phyloP scores from a whole-genome alignment of 2,797 vertebrate species.

The Acomys russatus region DNA sequence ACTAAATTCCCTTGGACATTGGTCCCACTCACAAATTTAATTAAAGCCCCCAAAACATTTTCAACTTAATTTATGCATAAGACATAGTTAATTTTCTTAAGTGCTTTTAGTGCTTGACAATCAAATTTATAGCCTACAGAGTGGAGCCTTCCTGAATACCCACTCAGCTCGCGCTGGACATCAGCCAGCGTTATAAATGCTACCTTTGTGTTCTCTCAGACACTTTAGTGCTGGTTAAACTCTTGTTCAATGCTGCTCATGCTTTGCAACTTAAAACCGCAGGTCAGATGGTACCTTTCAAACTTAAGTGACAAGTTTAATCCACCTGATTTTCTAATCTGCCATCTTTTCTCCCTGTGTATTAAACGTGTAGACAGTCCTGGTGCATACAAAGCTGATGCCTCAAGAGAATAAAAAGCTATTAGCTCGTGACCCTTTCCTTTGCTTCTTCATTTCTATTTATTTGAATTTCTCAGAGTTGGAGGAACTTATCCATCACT shows the following conservation, averaged over 20 bases:
- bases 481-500: not conserved
- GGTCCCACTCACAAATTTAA: slow-evolving; percentile 54
- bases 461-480: not conserved
- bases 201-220: not conserved
- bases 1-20: slow-evolving; percentile 15
- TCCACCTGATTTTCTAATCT: not conserved
- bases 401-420: not conserved
- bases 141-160: slow-evolving; percentile 4
- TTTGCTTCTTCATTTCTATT: slow-evolving; percentile 10
- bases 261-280: slow-evolving; percentile 34
- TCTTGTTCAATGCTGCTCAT: slow-evolving; percentile 39
- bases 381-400: not conserved
- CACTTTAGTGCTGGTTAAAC: slow-evolving; percentile 22
- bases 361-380: not conserved
- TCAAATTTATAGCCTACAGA: slow-evolving; percentile 37
- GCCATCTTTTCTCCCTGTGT: not conserved
- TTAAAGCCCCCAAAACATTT: slow-evolving; percentile 52
- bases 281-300: slow-evolving; percentile 8
- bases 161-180: not conserved
- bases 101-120: slow-evolving; percentile 34
- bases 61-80: slow-evolving; percentile 29
- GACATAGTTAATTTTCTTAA: slow-evolving; percentile 66
- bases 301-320: not conserved
- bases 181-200: slow-evolving; percentile 9
- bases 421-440: not conserved